phyloP scores from a whole-genome alignment of 2,113 vertebrate species.

The Corythaeola cristata region DNA sequence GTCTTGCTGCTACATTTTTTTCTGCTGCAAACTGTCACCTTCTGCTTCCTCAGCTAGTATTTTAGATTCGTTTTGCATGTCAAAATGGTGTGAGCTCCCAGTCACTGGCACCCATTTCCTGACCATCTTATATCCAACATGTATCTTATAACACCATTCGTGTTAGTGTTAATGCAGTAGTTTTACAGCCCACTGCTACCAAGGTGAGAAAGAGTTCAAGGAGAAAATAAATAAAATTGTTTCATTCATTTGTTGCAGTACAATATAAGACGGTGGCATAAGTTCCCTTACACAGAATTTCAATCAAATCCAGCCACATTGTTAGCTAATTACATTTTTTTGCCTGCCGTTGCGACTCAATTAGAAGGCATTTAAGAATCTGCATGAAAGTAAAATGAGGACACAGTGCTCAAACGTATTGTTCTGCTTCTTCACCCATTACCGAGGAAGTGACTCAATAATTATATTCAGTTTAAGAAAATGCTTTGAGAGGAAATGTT shows the following conservation, averaged over 20 bases:
- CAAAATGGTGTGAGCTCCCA: neutral
- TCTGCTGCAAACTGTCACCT: slow-evolving; percentile 37
- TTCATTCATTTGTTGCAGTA: neutral
- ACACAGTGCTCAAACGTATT: neutral
- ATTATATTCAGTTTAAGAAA: slow-evolving; percentile 15
- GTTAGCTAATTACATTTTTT: neutral
- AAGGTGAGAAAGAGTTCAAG: slow-evolving; percentile 19
- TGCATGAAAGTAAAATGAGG: slow-evolving; percentile 33
- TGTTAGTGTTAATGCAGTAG: neutral
- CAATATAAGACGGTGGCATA: neutral
- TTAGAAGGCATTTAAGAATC: slow-evolving; percentile 44
- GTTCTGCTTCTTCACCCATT: slow-evolving; percentile 44
- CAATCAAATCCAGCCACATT: neutral
- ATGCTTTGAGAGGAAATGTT: slow-evolving; percentile 20
- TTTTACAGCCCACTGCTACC: neutral
- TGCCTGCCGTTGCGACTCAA: slow-evolving; percentile 27
- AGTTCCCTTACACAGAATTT: neutral
- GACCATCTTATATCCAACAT: neutral
- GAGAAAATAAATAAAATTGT: neutral
- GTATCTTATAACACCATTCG: neutral
- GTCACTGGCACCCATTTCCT: slow-evolving; percentile 5
- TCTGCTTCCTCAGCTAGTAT: slow-evolving; percentile 43
- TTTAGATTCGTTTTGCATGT: slow-evolving; percentile 47
- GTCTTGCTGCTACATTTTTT: slow-evolving; percentile 39
- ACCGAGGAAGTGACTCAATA: slow-evolving; percentile 33